Conservation (phyloP, 2,797 vertebrate species). For the Falco naumanni region DNA sequence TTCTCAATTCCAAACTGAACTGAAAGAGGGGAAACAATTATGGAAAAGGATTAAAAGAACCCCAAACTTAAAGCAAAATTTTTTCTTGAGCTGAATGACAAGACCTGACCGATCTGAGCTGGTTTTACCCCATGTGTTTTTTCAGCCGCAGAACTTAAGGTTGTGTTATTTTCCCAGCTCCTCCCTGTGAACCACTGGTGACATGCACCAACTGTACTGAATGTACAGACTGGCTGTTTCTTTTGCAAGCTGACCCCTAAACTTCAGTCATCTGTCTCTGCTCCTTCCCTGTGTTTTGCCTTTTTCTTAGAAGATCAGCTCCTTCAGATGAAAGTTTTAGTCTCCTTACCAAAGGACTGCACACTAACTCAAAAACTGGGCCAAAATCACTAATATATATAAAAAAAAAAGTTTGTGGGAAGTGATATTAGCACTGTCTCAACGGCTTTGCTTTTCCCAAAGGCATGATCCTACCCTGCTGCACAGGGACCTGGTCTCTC, state of each 20-base stretch:
- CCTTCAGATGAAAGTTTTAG: neutral
- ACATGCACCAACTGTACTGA: neutral
- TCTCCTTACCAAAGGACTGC: neutral
- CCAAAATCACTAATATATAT: neutral
- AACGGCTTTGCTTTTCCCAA: neutral
- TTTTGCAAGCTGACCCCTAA: neutral
- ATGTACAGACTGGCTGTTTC: neutral
- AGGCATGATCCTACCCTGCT: fast-evolving
- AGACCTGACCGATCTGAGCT: neutral
- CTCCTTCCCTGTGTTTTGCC: neutral
- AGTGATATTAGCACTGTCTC: neutral
- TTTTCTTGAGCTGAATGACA: neutral
- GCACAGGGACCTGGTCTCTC: neutral
- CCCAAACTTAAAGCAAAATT: neutral
- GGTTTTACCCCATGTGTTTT: neutral
- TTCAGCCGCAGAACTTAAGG: neutral
- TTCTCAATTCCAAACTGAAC: constrained; percentile 4
- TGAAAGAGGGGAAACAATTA: neutral
- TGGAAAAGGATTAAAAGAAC: neutral
- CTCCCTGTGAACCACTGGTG: neutral
- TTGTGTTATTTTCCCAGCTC: neutral
- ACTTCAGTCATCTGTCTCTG: neutral
- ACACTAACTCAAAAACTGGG: neutral
- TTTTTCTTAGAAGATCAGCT: neutral
- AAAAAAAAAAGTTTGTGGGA: neutral